A percentile compares a stretch with the other conserved stretches of the same genome.
Conservation (phyloP, 2,797 vertebrate genomes). For the Toxotes lorentzi region DNA sequence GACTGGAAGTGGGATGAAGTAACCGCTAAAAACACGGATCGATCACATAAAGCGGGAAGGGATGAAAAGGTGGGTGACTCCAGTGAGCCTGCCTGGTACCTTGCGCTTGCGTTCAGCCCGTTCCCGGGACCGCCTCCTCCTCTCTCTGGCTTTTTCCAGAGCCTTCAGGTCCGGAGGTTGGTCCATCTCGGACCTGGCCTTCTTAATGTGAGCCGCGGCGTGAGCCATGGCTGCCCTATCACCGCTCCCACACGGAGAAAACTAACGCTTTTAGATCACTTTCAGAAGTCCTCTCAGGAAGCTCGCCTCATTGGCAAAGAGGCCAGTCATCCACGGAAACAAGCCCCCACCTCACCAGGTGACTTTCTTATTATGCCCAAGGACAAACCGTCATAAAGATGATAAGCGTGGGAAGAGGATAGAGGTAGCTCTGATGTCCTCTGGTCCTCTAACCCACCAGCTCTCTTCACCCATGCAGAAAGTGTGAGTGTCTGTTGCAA, state of each 20-base stretch:
- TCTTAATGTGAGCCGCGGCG: constrained; percentile 97
- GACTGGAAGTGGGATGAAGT: constrained; percentile 33
- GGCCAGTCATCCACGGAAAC: constrained; percentile 1
- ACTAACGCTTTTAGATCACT: constrained; percentile 43
- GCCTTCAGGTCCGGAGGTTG: constrained; percentile 91
- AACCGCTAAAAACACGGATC: constrained; percentile 16
- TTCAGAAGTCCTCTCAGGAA: constrained; percentile 33
- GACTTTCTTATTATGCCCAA: constrained; percentile 55
- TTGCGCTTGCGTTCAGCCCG: constrained; percentile 95
- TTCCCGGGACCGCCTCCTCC: constrained; percentile 92
- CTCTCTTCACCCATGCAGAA: constrained; percentile 52
- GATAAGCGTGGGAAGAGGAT: constrained; percentile 29
- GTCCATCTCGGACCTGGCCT: constrained; percentile 91
- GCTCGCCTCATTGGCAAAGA: constrained; percentile 10
- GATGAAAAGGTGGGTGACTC: constrained; percentile 49
- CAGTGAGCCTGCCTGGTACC: constrained; percentile 84
- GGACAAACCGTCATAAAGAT: constrained; percentile 64
- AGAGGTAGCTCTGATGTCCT: constrained; percentile 38
- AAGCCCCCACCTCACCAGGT: constrained; percentile 39
- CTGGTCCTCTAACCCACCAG: constrained; percentile 47
- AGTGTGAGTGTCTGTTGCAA: constrained; percentile 46
- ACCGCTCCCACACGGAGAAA: constrained; percentile 23
- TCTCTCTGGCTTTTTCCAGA: constrained; percentile 91
- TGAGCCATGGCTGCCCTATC: constrained; percentile 90
- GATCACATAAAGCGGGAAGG: constrained; percentile 40